Percentiles rank a stretch among this genome's conserved stretches.
Evolutionary conservation across 2,113 vertebrate species (phyloP).

Genomic region (Hippoglossus stenolepis): DNA sequence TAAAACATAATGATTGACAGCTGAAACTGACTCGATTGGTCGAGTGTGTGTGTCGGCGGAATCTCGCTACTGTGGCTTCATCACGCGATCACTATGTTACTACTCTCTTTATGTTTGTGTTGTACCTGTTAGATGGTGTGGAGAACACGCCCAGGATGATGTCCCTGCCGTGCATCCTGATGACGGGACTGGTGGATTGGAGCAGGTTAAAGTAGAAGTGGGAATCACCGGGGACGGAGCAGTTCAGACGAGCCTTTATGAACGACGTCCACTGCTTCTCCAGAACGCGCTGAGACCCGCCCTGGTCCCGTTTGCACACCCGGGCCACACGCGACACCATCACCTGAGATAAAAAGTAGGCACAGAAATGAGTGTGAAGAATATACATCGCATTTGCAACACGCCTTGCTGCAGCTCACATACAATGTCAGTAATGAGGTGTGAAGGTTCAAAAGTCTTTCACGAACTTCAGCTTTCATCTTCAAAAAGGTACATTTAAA

Average conservation of each 20-base stretch:
- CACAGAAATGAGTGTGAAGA: not conserved
- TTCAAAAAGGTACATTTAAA: constrained; percentile 52
- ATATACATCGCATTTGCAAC: not conserved
- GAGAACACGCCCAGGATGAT: constrained; percentile 94
- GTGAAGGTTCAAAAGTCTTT: constrained; percentile 13
- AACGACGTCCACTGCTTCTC: constrained; percentile 99
- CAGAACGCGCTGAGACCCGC: constrained; percentile 92
- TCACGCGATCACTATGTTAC: no score
- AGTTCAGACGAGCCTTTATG: constrained; percentile 96
- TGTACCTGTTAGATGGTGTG: constrained; percentile 94
- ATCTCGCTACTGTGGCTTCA: no score
- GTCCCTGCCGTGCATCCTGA: constrained; percentile 90
- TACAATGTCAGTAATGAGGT: not conserved
- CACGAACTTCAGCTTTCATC: constrained; percentile 37
- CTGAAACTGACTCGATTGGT: no score
- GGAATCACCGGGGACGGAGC: constrained; percentile 93
- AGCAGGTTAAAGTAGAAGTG: constrained; percentile 99
- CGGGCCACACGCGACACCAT: constrained; percentile 94
- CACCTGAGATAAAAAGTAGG: constrained; percentile 78
- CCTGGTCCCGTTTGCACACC: constrained; percentile 93
- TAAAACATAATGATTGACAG: no score
- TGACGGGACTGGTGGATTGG: constrained; percentile 91
- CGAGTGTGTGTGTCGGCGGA: no score
- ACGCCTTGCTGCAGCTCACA: not conserved
- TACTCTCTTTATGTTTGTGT: not conserved